These are phyloP conservation scores for Urophycis tenuis DNA, from an alignment of 2,797 vertebrate genomes.

Conservation along the genomic window DNA sequence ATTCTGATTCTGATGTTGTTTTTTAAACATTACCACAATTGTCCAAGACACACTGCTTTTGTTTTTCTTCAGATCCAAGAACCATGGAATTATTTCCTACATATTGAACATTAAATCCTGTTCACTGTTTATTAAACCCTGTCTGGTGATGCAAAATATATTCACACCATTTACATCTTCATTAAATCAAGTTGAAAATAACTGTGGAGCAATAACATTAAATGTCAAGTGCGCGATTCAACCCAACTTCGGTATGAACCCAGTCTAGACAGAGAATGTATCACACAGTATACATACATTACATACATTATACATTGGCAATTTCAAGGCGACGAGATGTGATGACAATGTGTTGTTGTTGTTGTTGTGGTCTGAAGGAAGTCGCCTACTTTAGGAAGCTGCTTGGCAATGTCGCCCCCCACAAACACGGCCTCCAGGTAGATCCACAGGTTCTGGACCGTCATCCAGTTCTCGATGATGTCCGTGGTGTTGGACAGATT, in stretches of 20 bases:
- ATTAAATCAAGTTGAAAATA: background rate
- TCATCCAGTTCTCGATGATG: constrained; percentile 96
- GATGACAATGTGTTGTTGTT: background rate
- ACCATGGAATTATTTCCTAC: background rate
- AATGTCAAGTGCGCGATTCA: background rate
- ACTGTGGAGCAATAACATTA: background rate
- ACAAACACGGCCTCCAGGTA: constrained; percentile 97
- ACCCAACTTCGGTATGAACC: background rate
- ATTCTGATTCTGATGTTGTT: too few relatives aligned
- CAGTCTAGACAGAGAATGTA: background rate
- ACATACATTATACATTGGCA: background rate
- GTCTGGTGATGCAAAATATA: background rate
- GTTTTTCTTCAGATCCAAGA: background rate
- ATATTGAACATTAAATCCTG: background rate
- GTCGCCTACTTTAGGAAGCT: constrained; percentile 86
- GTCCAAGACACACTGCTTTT: background rate
- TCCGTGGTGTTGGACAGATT: constrained; percentile 88
- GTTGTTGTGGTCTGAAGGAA: background rate
- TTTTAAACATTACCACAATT: too few relatives aligned
- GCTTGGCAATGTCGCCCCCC: constrained; percentile 94
- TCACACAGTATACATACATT: background rate
- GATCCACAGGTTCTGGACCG: constrained; percentile 96
- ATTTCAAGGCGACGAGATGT: background rate
- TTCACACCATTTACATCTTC: background rate
- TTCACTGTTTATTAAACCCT: background rate